These are phyloP conservation scores for Trichomycterus rosablanca DNA, from an alignment of 2,113 vertebrate species.

Conservation along the genomic window DNA sequence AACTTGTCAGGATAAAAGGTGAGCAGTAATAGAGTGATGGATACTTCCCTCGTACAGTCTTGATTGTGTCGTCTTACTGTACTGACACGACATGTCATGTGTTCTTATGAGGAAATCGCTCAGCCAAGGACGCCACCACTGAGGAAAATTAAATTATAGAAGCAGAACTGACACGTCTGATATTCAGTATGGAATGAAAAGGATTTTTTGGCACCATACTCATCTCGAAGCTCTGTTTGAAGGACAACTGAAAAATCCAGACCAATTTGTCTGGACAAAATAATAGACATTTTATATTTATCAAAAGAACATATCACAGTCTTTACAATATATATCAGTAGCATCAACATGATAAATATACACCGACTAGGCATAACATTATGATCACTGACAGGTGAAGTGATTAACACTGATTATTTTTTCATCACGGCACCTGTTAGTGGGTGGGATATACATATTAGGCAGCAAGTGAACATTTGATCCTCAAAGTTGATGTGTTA, in stretches of 20 bases:
- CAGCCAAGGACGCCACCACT: neutral
- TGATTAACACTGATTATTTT: too few relatives aligned
- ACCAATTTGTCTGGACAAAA: too few relatives aligned
- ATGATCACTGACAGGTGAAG: too few relatives aligned
- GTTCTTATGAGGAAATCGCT: constrained; percentile 7
- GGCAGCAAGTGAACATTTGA: too few relatives aligned
- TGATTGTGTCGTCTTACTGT: neutral
- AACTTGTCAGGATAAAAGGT: neutral
- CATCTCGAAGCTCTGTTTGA: neutral
- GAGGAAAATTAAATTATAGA: constrained; percentile 2
- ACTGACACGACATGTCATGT: neutral
- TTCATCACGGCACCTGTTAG: too few relatives aligned
- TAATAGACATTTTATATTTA: too few relatives aligned
- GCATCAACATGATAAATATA: too few relatives aligned
- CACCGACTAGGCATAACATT: too few relatives aligned
- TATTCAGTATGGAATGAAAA: neutral
- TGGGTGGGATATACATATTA: too few relatives aligned
- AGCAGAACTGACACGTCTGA: constrained; percentile 13
- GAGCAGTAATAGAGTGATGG: neutral
- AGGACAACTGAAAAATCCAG: neutral
- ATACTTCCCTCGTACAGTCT: neutral
- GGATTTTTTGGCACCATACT: neutral
- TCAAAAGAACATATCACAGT: too few relatives aligned
- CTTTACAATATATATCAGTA: too few relatives aligned
- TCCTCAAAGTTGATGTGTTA: too few relatives aligned